These are phyloP conservation scores for Hirtodrosophila trivittata DNA, from an alignment of 2,888 invertebrate species.

Conservation along the genomic window DNA sequence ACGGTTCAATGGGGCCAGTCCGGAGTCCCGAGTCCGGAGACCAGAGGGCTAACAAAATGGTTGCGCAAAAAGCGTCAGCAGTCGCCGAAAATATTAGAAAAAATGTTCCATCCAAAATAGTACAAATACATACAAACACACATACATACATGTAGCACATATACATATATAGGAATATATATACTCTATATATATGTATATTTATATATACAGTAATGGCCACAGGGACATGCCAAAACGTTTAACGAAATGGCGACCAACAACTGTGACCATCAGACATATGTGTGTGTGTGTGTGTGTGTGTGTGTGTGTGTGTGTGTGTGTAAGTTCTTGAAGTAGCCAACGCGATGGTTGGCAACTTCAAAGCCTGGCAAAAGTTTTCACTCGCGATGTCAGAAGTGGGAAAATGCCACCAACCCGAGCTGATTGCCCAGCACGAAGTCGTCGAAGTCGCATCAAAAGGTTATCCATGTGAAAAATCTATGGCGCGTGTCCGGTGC, in stretches of 20 bases:
- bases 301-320: conserved; percentile 11
- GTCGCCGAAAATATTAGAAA: conserved; percentile 74
- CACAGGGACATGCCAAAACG: conserved; percentile 63
- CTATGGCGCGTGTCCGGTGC: conserved; percentile 70
- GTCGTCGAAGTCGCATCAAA: conserved; percentile 36
- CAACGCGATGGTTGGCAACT: conserved; percentile 42
- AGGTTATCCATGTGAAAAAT: conserved; percentile 79
- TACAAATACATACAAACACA: conserved; percentile 32
- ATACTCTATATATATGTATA: conserved; percentile 15
- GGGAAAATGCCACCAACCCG: conserved; percentile 30
- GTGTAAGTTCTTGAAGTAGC: conserved; percentile 38
- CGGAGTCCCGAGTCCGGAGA: too few species aligned
- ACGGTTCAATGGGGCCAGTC: conserved; percentile 39
- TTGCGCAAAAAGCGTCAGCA: conserved; percentile 76
- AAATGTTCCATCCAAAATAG: conserved; percentile 44
- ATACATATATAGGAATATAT: conserved; percentile 1
- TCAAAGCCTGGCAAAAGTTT: conserved; percentile 55
- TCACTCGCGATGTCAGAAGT: conserved; percentile 45
- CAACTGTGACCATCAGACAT: conserved; percentile 39
- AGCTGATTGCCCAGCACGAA: conserved; percentile 20
- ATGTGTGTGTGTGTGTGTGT: not conserved
- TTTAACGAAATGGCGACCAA: conserved; percentile 67
- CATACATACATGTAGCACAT: too few species aligned
- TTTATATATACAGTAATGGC: conserved; percentile 40
- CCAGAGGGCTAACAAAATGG: conserved; percentile 68